These are phyloP conservation scores for Megalopta genalis DNA, from an alignment of 1,140 invertebrate genomes.

Conservation along the genomic window DNA sequence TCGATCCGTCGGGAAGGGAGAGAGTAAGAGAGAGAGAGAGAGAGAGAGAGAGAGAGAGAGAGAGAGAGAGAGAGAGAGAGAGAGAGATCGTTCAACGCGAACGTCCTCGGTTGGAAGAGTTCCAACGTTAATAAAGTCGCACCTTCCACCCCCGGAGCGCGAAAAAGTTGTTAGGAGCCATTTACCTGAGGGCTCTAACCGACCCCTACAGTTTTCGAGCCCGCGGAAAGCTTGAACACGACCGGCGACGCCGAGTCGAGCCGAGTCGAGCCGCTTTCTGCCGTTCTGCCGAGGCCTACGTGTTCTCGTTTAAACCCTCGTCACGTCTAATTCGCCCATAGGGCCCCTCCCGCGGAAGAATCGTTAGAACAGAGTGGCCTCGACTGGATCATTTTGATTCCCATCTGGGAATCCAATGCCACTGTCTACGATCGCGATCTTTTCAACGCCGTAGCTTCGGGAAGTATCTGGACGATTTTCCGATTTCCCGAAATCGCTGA, in stretches of 20 bases:
- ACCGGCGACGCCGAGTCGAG: too few relatives aligned
- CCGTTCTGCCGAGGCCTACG: background rate
- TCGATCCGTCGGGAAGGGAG: too few relatives aligned
- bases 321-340: background rate
- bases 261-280: background rate
- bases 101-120: background rate
- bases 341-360: background rate
- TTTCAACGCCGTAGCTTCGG: too few relatives aligned
- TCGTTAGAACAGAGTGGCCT: background rate
- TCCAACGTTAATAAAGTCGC: constrained; percentile 18
- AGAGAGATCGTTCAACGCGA: background rate
- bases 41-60: too few relatives aligned
- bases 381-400: background rate
- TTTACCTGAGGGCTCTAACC: constrained; percentile 41
- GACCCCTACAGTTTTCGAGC: constrained; percentile 28
- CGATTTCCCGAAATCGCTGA: too few relatives aligned
- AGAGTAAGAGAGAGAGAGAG: too few relatives aligned
- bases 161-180: constrained; percentile 30
- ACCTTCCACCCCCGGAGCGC: background rate
- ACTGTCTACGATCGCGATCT: too few relatives aligned
- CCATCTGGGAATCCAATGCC: too few relatives aligned
- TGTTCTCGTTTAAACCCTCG: background rate
- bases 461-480: too few relatives aligned
- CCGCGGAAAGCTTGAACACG: background rate
- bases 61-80: background rate